A percentile compares a stretch with the other conserved stretches of the same genome.
These are phyloP conservation scores for Leptinotarsa juncta DNA, from an alignment of 2,888 invertebrate species.

Conservation along the genomic window DNA sequence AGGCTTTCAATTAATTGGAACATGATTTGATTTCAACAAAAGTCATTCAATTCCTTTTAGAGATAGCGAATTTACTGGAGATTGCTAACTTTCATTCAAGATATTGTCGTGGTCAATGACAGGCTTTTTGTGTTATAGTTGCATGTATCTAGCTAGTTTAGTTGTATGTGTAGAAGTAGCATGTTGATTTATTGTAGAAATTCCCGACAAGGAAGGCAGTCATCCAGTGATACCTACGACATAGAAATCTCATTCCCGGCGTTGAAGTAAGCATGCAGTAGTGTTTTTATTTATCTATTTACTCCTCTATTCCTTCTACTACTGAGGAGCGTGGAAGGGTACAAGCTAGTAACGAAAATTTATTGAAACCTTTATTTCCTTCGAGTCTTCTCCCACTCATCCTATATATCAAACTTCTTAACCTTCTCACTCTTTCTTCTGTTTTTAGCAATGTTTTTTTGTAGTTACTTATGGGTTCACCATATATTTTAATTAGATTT, in stretches of 20 bases:
- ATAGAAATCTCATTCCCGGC: constrained; percentile 93
- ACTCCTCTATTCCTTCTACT: constrained; percentile 3
- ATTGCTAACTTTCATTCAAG: not conserved
- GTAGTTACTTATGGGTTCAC: too few relatives aligned
- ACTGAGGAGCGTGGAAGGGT: constrained; percentile 2
- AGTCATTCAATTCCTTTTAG: not conserved
- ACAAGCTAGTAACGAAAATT: too few relatives aligned
- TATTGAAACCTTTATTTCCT: too few relatives aligned
- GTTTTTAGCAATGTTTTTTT: too few relatives aligned
- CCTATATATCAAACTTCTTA: too few relatives aligned
- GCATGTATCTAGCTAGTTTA: constrained; percentile 53
- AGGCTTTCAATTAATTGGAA: too few relatives aligned
- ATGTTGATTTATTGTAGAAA: constrained; percentile 70
- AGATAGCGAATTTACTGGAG: not conserved
- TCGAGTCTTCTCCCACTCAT: too few relatives aligned
- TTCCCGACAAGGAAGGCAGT: constrained; percentile 85
- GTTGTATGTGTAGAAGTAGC: constrained; percentile 56
- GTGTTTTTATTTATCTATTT: constrained; percentile 21
- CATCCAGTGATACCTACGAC: constrained; percentile 90
- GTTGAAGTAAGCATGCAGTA: constrained; percentile 79
- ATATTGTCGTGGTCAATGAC: not conserved
- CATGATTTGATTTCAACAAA: not conserved
- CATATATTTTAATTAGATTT: too few relatives aligned
- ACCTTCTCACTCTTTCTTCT: too few relatives aligned
- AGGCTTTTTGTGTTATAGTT: constrained; percentile 30